phyloP scores from a whole-genome alignment of 2,797 vertebrate species.

The Myotis findleyi region DNA sequence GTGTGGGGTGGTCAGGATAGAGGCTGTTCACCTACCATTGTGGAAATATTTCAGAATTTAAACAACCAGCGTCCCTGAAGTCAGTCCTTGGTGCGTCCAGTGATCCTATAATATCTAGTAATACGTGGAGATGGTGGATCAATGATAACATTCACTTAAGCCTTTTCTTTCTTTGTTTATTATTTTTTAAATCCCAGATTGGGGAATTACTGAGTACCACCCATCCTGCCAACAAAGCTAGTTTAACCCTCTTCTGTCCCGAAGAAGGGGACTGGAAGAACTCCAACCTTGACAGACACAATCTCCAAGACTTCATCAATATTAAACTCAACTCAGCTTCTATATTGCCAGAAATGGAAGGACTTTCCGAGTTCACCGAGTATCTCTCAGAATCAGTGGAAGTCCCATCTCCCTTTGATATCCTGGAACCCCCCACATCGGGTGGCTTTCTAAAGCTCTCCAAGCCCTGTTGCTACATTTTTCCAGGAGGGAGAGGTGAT shows the following conservation, averaged over 20 bases:
- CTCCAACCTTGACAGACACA: conserved; percentile 98
- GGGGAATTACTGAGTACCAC: conserved; percentile 97
- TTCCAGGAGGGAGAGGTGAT: conserved; percentile 96
- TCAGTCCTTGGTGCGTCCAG: not conserved
- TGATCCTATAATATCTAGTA: not conserved
- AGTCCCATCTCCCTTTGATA: conserved; percentile 97
- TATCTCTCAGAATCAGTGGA: conserved; percentile 98
- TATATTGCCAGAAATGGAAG: conserved; percentile 98
- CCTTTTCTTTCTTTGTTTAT: conserved; percentile 30
- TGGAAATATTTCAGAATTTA: not conserved
- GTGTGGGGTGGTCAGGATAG: not conserved
- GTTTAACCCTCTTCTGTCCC: conserved; percentile 95
- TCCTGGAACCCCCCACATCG: conserved; percentile 96
- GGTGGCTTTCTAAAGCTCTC: conserved; percentile 98
- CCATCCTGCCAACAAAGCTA: conserved; percentile 98
- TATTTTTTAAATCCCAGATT: conserved; percentile 89
- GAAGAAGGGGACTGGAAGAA: conserved; percentile 99
- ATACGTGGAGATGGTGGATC: not conserved
- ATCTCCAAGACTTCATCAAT: conserved; percentile 98
- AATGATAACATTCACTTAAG: conserved; percentile 1
- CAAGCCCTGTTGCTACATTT: conserved; percentile 99
- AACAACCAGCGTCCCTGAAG: not conserved
- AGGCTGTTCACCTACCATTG: not conserved
- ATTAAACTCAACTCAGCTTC: conserved; percentile 96
- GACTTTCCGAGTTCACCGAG: conserved; percentile 98